Evolutionary conservation across 2,888 invertebrate species (phyloP).

Genomic region (Digitonthophagus gazella): DNA sequence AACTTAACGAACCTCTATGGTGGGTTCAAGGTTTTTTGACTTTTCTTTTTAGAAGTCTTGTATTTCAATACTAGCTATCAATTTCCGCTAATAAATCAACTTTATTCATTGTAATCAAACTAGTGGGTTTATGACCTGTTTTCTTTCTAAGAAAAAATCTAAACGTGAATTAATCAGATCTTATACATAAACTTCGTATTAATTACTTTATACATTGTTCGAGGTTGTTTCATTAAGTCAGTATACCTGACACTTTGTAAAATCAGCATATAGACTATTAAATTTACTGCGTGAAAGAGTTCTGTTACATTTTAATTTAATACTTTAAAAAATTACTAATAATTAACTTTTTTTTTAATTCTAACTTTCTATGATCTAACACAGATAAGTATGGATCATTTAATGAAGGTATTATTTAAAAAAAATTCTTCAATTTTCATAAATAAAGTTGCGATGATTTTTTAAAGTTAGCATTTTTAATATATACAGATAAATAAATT

Average conservation of each 20-base stretch:
- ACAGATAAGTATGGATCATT: too few relatives aligned
- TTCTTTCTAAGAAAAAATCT: background rate
- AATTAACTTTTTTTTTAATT: too few relatives aligned
- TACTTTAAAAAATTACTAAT: too few relatives aligned
- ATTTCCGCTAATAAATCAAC: background rate
- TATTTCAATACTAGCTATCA: background rate
- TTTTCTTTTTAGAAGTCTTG: background rate
- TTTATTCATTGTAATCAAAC: background rate
- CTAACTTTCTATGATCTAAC: too few relatives aligned
- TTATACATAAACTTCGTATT: background rate
- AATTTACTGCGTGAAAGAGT: too few relatives aligned
- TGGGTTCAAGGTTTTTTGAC: background rate
- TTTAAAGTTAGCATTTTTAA: too few relatives aligned
- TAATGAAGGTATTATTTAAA: too few relatives aligned
- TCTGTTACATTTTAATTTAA: too few relatives aligned
- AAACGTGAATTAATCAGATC: background rate
- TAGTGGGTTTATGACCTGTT: background rate
- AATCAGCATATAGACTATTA: background rate
- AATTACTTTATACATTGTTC: background rate
- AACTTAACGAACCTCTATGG: background rate
- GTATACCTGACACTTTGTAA: background rate
- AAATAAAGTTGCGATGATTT: too few relatives aligned
- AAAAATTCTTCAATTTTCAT: too few relatives aligned
- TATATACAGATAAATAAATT: too few relatives aligned
- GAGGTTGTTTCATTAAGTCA: background rate